Conservation (phyloP, 2,888 invertebrate genomes). For the Xestia ashworthii region DNA sequence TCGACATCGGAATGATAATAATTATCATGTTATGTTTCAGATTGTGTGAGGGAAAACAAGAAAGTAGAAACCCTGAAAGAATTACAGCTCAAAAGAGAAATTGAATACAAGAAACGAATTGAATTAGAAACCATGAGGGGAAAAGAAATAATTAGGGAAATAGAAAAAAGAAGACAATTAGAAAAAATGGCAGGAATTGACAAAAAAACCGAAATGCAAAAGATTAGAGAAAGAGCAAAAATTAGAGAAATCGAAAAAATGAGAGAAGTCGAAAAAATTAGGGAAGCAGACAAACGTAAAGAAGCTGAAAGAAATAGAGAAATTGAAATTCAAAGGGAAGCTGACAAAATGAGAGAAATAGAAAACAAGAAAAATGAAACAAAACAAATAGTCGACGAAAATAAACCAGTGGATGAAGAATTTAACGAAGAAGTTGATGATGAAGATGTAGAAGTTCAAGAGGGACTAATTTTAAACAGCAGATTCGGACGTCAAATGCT, state of each 20-base stretch:
- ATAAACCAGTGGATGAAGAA: neutral
- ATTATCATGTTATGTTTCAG: neutral
- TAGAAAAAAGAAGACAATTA: constrained; percentile 20
- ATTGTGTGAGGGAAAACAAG: constrained; percentile 1
- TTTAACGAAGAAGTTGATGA: constrained; percentile 11
- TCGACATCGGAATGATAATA: neutral
- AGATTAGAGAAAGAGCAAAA: neutral
- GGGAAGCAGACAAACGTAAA: neutral
- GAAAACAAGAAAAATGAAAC: neutral
- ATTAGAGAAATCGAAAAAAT: neutral
- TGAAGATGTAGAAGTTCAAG: constrained; percentile 33
- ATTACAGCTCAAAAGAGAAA: neutral
- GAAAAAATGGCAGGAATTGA: constrained; percentile 24
- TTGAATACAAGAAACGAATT: constrained; percentile 2
- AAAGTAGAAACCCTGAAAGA: neutral
- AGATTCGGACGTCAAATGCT: constrained; percentile 42
- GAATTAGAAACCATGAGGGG: constrained; percentile 23
- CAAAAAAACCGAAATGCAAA: neutral
- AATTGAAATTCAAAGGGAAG: neutral
- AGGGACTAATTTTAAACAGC: constrained; percentile 39
- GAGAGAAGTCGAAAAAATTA: neutral
- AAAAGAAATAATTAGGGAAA: constrained; percentile 24
- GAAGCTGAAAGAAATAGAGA: neutral
- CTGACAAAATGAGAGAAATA: neutral
- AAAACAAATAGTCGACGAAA: neutral